Base-by-base conservation (phyloP, 2,113 vertebrate species). In the Atherinomorus stipes region DNA sequence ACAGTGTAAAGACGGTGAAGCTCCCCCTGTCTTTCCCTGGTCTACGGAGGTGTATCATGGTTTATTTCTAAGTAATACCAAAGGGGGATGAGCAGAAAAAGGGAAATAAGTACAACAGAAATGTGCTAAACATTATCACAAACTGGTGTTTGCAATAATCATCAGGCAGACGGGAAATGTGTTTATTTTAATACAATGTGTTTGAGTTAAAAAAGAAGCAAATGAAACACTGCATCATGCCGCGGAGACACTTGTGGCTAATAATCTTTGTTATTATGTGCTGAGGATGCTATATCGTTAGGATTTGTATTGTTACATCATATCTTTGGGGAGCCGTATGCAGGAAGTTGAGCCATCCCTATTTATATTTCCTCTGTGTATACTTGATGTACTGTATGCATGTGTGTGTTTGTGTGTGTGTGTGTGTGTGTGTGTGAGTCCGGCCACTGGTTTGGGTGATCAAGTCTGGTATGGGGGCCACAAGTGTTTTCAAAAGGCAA, bases 51-150 rank as follows among this genome's bases (percentile, higher is more conserved):
- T 57, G 42, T 52, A 21, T 57, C 64, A 37, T 37, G 58, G 45
- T 68, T 80, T 26, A 66, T 61, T 74, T 75, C 57, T 69, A 68
- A 75, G 73, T 70, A 73, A 45, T 54, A 74, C 82, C 76, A 74
- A 51, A 66, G 60, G 57, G 50, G 81, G 25, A 60, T n/a, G 56
- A 74, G 78, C 44, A 57, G 50, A 57, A 58, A 54, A 26, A 54
- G 66, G 66, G 68, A 74, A 76, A 52, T 50, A 37, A 53, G 38
- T 26, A 59, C 68, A 40, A 61, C 34, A 52, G 70, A 73, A 23
- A 21, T 2, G 18, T 21, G 15, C 69, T 71, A 57, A 81, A 82
- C 49, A 76, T 64, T 51, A 52, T 42, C 3, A 31, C 4, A 44
- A 60, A 85, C 59, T 56, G 42, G 47, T 44, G 64, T 42, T 49